Evolutionary conservation across 2,797 vertebrate species (phyloP), one percentile per base, ranked within the genome.

Genomic region (Philypnodon macrostomus): DNA sequence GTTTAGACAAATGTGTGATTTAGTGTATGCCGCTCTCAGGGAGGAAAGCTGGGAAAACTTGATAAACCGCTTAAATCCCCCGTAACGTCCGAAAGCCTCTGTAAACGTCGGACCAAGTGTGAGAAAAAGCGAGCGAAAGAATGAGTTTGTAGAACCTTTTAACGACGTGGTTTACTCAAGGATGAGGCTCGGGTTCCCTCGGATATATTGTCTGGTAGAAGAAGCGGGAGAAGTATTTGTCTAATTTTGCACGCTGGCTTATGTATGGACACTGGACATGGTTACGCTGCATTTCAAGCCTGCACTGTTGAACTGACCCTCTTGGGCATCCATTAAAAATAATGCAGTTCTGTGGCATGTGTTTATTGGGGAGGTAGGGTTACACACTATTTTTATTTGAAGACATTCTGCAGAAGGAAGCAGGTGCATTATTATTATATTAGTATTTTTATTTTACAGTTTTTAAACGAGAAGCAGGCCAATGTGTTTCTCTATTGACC

Each of bases 71-170:
- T 66, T 73, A 85, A 87, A 89, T 87, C 85, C 82, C 48, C 72
- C 85, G 66, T 82, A 85, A 87, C 84, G 59, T 24, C 79, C 75
- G 67, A 85, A 81, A 85, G 78, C 85, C 79, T 67, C 53, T 40
- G 59, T 85, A 88, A 83, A 88, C 83, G 79, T 80, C 78, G 80
- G 88, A 90, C 82, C 69, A 90, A 86, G 89, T 89, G 89, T 90
- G 89, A 90, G 89, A 90, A 90, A 89, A 83, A 71, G 78, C n/a
- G 77, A 70, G 73, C 63, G 83, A 87, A 87, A 85, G 84, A 84
- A 85, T 73, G 78, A 85, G 83, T 86, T 83, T 77, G 83, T 89
- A 88, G 89, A 81, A 85, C 84, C 82, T 86, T n/a, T 87, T 79
- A 88, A 85, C 65, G 74, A 81, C 84, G 83, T 47, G 82, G 84